Conservation (phyloP, 2,797 vertebrate genomes). For the Danio albolineatus region DNA sequence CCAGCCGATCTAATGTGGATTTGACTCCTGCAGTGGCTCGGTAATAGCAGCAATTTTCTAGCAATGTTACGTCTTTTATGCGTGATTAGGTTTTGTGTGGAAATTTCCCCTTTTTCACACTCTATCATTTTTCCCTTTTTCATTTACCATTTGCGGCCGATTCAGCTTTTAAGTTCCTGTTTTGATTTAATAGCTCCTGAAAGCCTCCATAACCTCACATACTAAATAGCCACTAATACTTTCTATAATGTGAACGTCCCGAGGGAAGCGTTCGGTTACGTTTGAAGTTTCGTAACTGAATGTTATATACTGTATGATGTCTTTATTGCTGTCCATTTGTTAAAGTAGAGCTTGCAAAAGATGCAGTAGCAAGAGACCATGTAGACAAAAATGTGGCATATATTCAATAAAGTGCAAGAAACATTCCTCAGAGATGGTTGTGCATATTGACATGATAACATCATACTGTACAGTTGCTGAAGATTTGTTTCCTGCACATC, state of each 20-base stretch:
- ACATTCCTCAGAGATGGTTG: too few relatives aligned
- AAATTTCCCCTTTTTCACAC: conserved; percentile 44
- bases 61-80: conserved; percentile 56
- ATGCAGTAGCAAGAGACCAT: neutral
- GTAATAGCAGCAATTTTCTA: conserved; percentile 64
- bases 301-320: neutral
- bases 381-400: neutral
- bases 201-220: conserved; percentile 24
- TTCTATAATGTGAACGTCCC: neutral
- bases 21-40: conserved; percentile 33
- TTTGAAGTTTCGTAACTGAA: conserved; percentile 2
- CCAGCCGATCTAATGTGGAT: conserved; percentile 51
- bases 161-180: conserved; percentile 54
- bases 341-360: neutral
- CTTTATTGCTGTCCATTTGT: neutral
- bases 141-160: conserved; percentile 34
- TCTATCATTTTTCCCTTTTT: conserved; percentile 45
- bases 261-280: neutral
- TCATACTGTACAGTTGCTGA: too few relatives aligned
- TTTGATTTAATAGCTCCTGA: conserved; percentile 53
- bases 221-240: neutral
- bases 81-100: conserved; percentile 65
- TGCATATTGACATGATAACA: too few relatives aligned
- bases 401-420: too few relatives aligned
- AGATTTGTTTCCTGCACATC: too few relatives aligned